These are phyloP conservation scores for Dexiosoma caninum DNA, from an alignment of 2,888 invertebrate species.

Conservation along the genomic window DNA sequence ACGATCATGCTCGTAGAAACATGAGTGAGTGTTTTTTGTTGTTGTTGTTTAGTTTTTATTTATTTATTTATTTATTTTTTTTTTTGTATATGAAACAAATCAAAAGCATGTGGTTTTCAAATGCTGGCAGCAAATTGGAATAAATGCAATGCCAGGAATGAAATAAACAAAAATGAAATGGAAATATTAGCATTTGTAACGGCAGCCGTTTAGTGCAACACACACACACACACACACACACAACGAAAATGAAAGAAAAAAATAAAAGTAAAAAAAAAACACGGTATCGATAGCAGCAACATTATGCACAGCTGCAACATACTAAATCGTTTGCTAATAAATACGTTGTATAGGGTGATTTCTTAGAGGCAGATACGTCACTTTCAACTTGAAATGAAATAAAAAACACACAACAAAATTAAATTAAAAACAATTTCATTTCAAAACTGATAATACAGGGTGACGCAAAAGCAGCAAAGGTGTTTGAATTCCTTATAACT, in stretches of 20 bases:
- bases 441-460: too few species aligned
- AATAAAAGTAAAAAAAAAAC: background rate
- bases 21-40: slow-evolving; percentile 14
- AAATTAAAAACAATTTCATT: too few species aligned
- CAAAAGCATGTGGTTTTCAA: slow-evolving; percentile 50
- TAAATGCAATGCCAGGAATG: slow-evolving; percentile 13
- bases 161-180: slow-evolving; percentile 23
- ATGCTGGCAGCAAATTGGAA: slow-evolving; percentile 51
- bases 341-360: background rate
- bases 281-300: slow-evolving; percentile 37
- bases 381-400: background rate
- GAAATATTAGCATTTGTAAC: slow-evolving; percentile 63
- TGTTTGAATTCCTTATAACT: too few species aligned
- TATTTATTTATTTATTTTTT: background rate
- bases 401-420: too few species aligned
- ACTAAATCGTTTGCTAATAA: slow-evolving; percentile 56
- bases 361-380: background rate
- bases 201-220: slow-evolving; percentile 61
- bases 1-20: slow-evolving; percentile 23
- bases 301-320: slow-evolving; percentile 55
- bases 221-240: slow-evolving; percentile 19
- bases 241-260: background rate
- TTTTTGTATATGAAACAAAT: slow-evolving; percentile 20
- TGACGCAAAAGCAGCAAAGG: too few species aligned
- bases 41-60: too few species aligned